Conservation (phyloP, 2,888 invertebrate species). For the Magallana nippona region DNA sequence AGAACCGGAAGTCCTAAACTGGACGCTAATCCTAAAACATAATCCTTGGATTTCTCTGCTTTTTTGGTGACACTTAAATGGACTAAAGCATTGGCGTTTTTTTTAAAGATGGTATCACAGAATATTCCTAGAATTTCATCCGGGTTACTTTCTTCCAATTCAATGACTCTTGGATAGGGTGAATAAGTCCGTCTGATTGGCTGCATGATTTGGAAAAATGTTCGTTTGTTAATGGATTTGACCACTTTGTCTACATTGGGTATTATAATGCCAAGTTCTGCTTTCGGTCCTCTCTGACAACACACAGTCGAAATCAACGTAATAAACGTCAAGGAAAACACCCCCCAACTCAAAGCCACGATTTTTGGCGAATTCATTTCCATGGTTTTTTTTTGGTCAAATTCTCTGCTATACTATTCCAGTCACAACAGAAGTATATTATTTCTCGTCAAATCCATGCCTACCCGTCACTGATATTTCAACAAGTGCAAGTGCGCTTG, state of each 20-base stretch:
- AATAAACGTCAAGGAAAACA: neutral
- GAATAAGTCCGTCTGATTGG: constrained; percentile 7
- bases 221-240: neutral
- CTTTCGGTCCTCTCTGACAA: constrained; percentile 1
- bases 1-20: constrained; percentile 55
- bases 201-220: neutral
- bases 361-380: neutral
- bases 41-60: constrained; percentile 50
- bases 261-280: neutral
- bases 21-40: constrained; percentile 48
- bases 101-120: constrained; percentile 51
- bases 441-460: neutral
- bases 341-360: neutral
- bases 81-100: constrained; percentile 50
- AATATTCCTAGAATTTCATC: constrained; percentile 52
- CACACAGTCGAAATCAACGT: neutral
- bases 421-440: neutral
- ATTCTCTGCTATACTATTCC: neutral
- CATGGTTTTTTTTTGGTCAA: neutral
- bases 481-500: neutral
- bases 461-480: neutral
- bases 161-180: neutral
- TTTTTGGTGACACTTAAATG: constrained; percentile 44
- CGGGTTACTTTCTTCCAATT: constrained; percentile 46
- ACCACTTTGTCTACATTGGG: neutral